A percentile compares a stretch with the other conserved stretches of the same genome.
These are phyloP conservation scores for Drosophila kambysellisi DNA, from an alignment of 2,888 invertebrate genomes.

Conservation along the genomic window DNA sequence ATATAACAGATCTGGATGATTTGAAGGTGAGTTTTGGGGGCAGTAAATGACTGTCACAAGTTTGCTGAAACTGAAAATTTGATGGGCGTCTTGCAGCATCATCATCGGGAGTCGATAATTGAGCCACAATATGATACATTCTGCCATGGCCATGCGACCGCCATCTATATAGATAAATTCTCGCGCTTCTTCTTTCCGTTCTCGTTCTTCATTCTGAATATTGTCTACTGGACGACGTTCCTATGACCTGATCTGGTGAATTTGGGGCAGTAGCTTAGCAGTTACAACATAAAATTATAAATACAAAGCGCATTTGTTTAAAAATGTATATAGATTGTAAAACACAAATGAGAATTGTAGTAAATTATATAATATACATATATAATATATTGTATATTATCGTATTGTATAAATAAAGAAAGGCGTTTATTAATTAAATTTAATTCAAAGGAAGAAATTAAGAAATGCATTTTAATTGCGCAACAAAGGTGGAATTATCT, in stretches of 20 bases:
- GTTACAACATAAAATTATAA: slow-evolving; percentile 30
- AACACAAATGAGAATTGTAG: slow-evolving; percentile 64
- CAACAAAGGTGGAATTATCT: slow-evolving; percentile 81
- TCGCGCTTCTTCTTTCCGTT: slow-evolving; percentile 96
- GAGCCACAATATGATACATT: slow-evolving; percentile 93
- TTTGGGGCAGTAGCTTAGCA: slow-evolving; percentile 3
- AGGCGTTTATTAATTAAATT: slow-evolving; percentile 72
- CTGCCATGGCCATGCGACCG: slow-evolving; percentile 92
- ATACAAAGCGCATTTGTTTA: slow-evolving; percentile 81
- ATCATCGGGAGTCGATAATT: slow-evolving; percentile 88
- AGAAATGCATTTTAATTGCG: slow-evolving; percentile 78
- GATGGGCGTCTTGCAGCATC: slow-evolving; percentile 72
- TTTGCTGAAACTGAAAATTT: slow-evolving; percentile 23
- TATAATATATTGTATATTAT: slow-evolving; percentile 46
- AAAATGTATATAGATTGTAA: slow-evolving; percentile 79
- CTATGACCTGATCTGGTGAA: slow-evolving; percentile 83
- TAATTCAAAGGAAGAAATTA: slow-evolving; percentile 72
- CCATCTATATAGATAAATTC: slow-evolving; percentile 94
- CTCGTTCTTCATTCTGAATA: slow-evolving; percentile 95
- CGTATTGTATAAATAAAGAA: slow-evolving; percentile 70
- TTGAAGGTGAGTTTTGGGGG: slow-evolving; percentile 88
- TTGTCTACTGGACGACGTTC: slow-evolving; percentile 96
- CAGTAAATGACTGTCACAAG: not conserved
- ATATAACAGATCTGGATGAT: slow-evolving; percentile 90
- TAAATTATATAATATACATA: slow-evolving; percentile 58